Evolutionary conservation across 2,888 invertebrate genomes (phyloP).

Genomic region (Cataglyphis albicans): DNA sequence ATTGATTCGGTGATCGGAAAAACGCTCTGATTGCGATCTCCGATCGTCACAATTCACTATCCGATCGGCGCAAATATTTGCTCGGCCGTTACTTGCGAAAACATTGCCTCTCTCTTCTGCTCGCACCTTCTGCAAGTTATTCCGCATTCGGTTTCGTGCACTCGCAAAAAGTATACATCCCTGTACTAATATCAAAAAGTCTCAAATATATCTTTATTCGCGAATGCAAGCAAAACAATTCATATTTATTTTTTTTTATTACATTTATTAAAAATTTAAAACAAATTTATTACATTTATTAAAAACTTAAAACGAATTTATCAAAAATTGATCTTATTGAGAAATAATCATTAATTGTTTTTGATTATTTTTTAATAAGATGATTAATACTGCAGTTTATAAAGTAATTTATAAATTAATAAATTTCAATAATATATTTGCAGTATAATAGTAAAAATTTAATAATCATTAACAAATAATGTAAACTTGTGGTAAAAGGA

Average conservation of each 20-base stretch:
- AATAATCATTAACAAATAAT: background rate
- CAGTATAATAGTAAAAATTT: background rate
- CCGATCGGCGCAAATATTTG: constrained; percentile 41
- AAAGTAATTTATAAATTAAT: constrained; percentile 14
- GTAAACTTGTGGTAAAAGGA: background rate
- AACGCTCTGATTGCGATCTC: constrained; percentile 29
- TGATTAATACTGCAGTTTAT: background rate
- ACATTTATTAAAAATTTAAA: background rate
- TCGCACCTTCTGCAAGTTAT: background rate
- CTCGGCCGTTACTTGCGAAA: constrained; percentile 31
- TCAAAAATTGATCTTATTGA: background rate
- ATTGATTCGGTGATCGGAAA: constrained; percentile 23
- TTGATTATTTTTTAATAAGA: background rate
- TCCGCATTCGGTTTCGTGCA: background rate
- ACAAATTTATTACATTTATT: no score
- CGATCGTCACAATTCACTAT: constrained; percentile 32
- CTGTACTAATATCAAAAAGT: constrained; percentile 15
- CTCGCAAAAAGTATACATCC: background rate
- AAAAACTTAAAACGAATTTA: background rate
- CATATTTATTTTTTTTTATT: background rate
- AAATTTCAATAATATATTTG: background rate
- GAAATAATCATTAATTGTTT: background rate
- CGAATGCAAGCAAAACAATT: background rate
- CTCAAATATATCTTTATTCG: background rate
- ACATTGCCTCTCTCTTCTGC: constrained; percentile 11